Evolutionary conservation across 2,113 vertebrate species (phyloP).

Genomic region (Nipponia nippon): DNA sequence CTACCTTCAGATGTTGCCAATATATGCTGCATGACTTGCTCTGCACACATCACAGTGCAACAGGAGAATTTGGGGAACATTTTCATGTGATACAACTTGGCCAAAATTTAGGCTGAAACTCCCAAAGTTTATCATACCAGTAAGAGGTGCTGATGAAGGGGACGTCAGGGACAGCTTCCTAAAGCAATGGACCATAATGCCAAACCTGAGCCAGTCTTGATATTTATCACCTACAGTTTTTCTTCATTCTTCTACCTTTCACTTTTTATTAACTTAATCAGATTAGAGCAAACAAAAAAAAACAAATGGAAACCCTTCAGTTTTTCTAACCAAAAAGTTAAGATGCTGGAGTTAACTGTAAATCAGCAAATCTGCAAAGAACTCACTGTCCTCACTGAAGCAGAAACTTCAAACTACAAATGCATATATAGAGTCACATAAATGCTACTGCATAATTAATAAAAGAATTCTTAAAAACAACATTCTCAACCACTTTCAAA

Average conservation of each 20-base stretch:
- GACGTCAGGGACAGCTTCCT: not conserved
- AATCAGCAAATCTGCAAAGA: not conserved
- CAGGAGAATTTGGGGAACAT: not conserved
- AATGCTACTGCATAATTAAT: conserved; percentile 3
- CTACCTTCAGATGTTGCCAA: not conserved
- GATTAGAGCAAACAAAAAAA: not conserved
- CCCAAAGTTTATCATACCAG: not conserved
- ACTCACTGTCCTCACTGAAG: not conserved
- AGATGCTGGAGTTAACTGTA: not conserved
- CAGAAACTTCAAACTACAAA: not conserved
- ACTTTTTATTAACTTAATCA: not conserved
- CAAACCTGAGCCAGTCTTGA: not conserved
- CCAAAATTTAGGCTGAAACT: not conserved
- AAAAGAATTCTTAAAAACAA: not conserved
- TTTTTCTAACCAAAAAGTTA: not conserved
- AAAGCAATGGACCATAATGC: not conserved
- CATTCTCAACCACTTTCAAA: not conserved
- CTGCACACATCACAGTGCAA: not conserved
- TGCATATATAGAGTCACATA: not conserved
- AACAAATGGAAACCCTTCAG: not conserved
- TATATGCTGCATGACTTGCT: not conserved
- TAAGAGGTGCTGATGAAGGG: not conserved
- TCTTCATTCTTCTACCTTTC: not conserved
- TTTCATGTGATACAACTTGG: not conserved
- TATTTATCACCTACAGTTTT: not conserved